A percentile compares a stretch with the other conserved stretches of the same genome.
These are phyloP conservation scores for Polypterus senegalus DNA, from an alignment of 2,113 vertebrate genomes.

Conservation along the genomic window DNA sequence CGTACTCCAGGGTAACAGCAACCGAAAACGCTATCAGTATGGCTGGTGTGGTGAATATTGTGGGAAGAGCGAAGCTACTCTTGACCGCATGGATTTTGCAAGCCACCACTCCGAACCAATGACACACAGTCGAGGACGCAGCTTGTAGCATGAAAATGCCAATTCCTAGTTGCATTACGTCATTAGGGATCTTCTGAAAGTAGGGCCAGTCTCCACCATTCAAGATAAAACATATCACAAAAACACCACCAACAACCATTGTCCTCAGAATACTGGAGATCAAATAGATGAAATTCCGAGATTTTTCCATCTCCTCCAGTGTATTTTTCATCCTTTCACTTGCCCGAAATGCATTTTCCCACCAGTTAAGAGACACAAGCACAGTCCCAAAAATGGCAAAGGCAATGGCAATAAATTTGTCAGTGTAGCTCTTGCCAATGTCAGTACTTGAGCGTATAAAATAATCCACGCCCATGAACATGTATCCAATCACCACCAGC, in stretches of 20 bases:
- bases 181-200: conserved; percentile 17
- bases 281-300: conserved; percentile 45
- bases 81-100: conserved; percentile 56
- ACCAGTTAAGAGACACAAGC: conserved; percentile 54
- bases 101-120: conserved; percentile 62
- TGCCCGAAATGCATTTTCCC: conserved; percentile 55
- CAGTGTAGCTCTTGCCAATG: too few species aligned
- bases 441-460: conserved; percentile 27
- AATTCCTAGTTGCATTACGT: conserved; percentile 32
- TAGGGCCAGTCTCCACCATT: conserved; percentile 17
- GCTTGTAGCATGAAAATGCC: conserved; percentile 47
- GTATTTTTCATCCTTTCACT: conserved; percentile 35
- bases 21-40: conserved; percentile 42
- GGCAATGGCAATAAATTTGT: conserved; percentile 18
- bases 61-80: conserved; percentile 49
- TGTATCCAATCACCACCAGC: conserved; percentile 42
- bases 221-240: conserved; percentile 37
- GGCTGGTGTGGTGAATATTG: conserved; percentile 36
- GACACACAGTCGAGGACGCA: conserved; percentile 50
- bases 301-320: conserved; percentile 38
- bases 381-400: conserved; percentile 41
- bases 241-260: conserved; percentile 36
- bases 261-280: conserved; percentile 49
- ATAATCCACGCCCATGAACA: conserved; percentile 41
- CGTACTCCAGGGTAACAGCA: conserved; percentile 34